Evolutionary conservation across 2,888 invertebrate genomes (phyloP).

Genomic region (Achlya flavicornis): DNA sequence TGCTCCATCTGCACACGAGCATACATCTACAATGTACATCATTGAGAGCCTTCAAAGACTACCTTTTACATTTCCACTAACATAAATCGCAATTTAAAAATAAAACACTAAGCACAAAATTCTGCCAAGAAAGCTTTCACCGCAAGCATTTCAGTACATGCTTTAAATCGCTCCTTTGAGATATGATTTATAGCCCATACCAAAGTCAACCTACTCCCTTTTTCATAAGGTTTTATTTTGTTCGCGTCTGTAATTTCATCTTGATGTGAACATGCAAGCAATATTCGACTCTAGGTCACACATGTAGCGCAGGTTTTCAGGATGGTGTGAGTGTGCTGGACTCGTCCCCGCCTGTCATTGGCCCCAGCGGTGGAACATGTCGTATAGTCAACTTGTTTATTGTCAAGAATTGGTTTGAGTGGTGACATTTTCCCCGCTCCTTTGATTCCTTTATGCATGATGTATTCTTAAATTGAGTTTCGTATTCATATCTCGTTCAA

Average conservation of each 20-base stretch:
- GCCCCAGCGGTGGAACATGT: conserved; percentile 60
- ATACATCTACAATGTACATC: conserved; percentile 32
- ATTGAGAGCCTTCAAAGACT: conserved; percentile 38
- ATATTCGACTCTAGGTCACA: conserved; percentile 41
- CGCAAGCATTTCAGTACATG: conserved; percentile 72
- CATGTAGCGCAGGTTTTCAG: conserved; percentile 34
- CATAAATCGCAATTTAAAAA: conserved; percentile 77
- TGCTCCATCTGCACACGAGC: not conserved
- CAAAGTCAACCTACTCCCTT: conserved; percentile 39
- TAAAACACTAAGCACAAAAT: conserved; percentile 68
- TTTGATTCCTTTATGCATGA: conserved; percentile 43
- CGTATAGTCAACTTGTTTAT: conserved; percentile 63
- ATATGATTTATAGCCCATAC: conserved; percentile 34
- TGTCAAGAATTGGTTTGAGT: conserved; percentile 61
- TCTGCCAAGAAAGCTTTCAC: conserved; percentile 77
- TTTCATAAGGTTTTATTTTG: conserved; percentile 22
- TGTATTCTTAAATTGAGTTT: conserved; percentile 40
- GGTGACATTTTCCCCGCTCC: conserved; percentile 44
- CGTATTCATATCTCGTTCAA: conserved; percentile 7
- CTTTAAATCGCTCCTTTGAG: conserved; percentile 74
- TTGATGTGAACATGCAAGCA: conserved; percentile 35
- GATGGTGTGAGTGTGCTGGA: conserved; percentile 21
- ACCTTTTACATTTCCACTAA: conserved; percentile 48
- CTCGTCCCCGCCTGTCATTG: conserved; percentile 40
- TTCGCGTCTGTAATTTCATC: conserved; percentile 23